Conservation (phyloP, 1,140 invertebrate genomes). For the Drosophila repleta region DNA sequence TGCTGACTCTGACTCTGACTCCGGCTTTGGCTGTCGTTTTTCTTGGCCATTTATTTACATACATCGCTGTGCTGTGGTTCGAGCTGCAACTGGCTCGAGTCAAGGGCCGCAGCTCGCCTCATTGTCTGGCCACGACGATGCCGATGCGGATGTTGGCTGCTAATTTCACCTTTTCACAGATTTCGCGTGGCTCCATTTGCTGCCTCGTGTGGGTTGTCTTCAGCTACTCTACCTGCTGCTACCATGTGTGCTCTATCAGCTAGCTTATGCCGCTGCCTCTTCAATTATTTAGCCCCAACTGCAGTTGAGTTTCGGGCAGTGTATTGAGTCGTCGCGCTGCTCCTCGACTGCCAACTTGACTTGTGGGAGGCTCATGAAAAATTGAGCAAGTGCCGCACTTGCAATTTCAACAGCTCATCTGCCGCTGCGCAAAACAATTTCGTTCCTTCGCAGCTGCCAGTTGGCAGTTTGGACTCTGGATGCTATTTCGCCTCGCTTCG, state of each 20-base stretch:
- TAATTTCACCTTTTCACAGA: conserved; percentile 80
- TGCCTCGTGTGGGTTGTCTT: conserved; percentile 62
- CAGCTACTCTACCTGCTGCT: not conserved
- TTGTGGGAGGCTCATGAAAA: conserved; percentile 80
- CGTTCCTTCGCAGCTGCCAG: conserved; percentile 50
- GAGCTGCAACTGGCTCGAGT: conserved; percentile 50
- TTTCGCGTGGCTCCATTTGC: conserved; percentile 39
- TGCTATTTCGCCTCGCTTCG: not conserved
- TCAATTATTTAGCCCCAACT: not conserved
- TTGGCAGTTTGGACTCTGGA: conserved; percentile 7
- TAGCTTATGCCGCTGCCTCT: not conserved
- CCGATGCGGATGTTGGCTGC: conserved; percentile 47
- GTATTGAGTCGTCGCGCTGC: conserved; percentile 1
- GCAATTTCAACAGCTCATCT: conserved; percentile 80
- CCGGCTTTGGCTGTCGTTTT: conserved; percentile 51
- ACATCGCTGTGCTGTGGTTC: conserved; percentile 48
- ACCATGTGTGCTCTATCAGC: too few relatives aligned
- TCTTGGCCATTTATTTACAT: conserved; percentile 76
- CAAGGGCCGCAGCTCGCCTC: conserved; percentile 74
- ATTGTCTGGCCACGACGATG: conserved; percentile 74
- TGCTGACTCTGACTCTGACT: conserved; percentile 67
- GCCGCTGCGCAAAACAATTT: conserved; percentile 72
- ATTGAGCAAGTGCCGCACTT: conserved; percentile 81
- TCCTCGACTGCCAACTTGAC: conserved; percentile 13
- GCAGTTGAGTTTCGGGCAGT: not conserved